Conservation (phyloP, 2,113 vertebrate genomes). For the Phyllostomus hastatus region DNA sequence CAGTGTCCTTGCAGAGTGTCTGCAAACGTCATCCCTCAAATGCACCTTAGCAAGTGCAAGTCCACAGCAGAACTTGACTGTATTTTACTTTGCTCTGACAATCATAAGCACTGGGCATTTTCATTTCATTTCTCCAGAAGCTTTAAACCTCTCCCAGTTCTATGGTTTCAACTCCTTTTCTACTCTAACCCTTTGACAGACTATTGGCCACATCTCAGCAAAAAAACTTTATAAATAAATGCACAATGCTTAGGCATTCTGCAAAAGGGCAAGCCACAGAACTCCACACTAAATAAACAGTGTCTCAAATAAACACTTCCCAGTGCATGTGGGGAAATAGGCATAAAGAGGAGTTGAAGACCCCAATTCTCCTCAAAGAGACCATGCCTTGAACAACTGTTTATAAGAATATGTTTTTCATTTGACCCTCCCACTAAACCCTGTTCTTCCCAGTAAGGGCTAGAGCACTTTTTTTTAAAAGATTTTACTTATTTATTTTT, state of each 20-base stretch:
- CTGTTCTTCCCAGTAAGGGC: not conserved
- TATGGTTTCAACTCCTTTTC: not conserved
- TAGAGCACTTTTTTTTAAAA: slow-evolving; percentile 10
- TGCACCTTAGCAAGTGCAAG: not conserved
- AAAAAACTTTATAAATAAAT: not conserved
- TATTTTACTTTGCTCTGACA: not conserved
- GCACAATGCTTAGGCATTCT: not conserved
- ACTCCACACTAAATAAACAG: not conserved
- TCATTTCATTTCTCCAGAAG: not conserved
- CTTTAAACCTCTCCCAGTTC: not conserved
- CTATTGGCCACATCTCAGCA: not conserved
- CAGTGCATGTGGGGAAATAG: not conserved
- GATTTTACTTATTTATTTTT: too few relatives aligned
- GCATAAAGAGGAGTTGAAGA: not conserved
- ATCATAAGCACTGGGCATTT: not conserved
- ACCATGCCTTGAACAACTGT: not conserved
- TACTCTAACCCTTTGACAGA: not conserved
- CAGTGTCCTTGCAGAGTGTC: not conserved
- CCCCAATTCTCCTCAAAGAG: not conserved
- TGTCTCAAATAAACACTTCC: not conserved
- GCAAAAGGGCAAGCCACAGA: not conserved
- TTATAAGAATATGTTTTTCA: slow-evolving; percentile 16
- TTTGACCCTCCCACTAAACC: slow-evolving; percentile 8
- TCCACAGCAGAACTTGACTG: not conserved
- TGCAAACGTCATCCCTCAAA: not conserved